Evolutionary conservation across 2,888 invertebrate species (phyloP).

Genomic region (Sinodicranocentrus sp.): DNA sequence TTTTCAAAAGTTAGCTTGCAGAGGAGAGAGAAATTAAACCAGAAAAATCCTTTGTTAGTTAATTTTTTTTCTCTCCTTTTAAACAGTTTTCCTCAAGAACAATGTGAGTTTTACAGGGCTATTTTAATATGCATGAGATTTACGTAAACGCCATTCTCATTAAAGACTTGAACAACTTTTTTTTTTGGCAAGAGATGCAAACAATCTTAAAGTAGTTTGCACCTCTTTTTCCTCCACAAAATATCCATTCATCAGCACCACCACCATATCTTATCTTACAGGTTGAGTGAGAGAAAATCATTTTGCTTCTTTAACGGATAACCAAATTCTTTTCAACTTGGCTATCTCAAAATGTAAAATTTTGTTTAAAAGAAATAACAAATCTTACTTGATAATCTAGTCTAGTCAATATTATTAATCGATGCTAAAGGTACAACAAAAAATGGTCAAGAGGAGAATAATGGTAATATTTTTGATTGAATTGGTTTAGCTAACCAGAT

Average conservation of each 20-base stretch:
- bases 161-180: conserved; percentile 13
- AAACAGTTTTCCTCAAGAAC: conserved; percentile 14
- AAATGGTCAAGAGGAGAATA: conserved; percentile 34
- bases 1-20: neutral
- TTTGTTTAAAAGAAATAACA: neutral
- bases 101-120: conserved; percentile 16
- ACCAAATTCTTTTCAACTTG: neutral
- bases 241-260: neutral
- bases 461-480: conserved; percentile 49
- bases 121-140: conserved; percentile 69
- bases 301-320: too few relatives aligned
- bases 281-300: too few relatives aligned
- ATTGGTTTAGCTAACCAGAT: conserved; percentile 50
- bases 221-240: conserved; percentile 11
- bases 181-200: conserved; percentile 10
- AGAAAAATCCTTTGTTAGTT: too few relatives aligned
- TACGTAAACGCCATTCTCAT: conserved; percentile 48
- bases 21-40: conserved; percentile 23
- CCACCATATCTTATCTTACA: neutral
- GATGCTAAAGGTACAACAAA: neutral
- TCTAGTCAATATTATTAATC: conserved; percentile 22
- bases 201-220: conserved; percentile 2
- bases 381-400: conserved; percentile 2
- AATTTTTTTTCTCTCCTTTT: neutral
- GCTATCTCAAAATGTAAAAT: too few relatives aligned